Conservation (phyloP, 92 coral and sea anemone species). For the Zoanthus solanderi region DNA sequence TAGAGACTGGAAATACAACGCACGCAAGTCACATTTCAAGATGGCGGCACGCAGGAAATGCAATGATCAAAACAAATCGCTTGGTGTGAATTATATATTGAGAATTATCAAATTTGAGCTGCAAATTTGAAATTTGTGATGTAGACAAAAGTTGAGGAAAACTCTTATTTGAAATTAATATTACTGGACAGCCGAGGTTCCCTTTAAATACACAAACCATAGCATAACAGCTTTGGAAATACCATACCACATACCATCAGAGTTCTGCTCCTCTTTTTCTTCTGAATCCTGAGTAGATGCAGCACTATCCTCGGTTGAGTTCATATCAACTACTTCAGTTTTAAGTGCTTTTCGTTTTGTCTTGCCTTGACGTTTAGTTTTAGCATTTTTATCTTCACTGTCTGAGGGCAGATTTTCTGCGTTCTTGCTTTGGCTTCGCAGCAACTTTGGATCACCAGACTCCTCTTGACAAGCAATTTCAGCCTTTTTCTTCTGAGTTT, state of each 20-base stretch:
- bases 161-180: no score
- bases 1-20: no score
- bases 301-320: slow-evolving; percentile 1
- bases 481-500: background rate
- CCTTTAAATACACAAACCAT: no score
- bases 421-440: background rate
- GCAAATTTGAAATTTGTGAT: no score
- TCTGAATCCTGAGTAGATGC: background rate
- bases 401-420: background rate
- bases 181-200: no score
- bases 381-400: background rate
- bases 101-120: no score
- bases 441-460: background rate
- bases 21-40: no score
- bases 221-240: no score
- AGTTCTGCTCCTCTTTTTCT: background rate
- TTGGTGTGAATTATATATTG: no score
- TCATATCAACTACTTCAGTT: background rate
- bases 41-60: no score
- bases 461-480: background rate
- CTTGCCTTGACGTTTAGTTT: background rate
- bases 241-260: background rate
- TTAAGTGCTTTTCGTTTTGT: slow-evolving; percentile 13
- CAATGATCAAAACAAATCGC: no score
- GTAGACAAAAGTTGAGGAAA: no score